Base-by-base conservation (phyloP, 2,888 invertebrate genomes). In the Calephelis perditalis region DNA sequence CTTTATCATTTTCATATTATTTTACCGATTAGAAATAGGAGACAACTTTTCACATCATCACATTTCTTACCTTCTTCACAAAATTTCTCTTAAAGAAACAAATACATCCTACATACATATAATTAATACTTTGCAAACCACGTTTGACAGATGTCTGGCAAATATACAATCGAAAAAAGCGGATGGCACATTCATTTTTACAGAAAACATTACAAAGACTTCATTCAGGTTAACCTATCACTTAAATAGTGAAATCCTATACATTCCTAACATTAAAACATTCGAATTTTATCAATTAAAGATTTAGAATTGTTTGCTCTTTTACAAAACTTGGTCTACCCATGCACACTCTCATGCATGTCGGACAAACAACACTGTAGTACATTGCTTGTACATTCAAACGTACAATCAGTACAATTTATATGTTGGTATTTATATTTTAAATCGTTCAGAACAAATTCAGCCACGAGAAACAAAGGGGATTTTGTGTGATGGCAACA, bases 111-210 rank as follows among this genome's bases (percentile, higher is more conserved):
- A 54, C 36, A 54, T 4, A 43, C 45, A 45, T 11, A 11, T 45
- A 11, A 45, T 45, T 9, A 54, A 26, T 35, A 54, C 7, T 54
- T 54, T 35, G 52, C 26, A 11, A 35, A 26, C 52, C 36, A 36
- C 52, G 52, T 36, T 54, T 36, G 11, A 63, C 57, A 43, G 60
- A 65, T 70, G 70, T 73, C 69, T 71, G 77, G 81, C 79, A 84
- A 70, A 84, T 86, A 76, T 86, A 86, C 84, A 88, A 76, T 75
- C 72, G 71, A 77, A 82, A 68, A 69, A 82, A 88, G 82, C 82
- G 79, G 85, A 89, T 89, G 89, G 89, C 88, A 89, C 88, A 86
- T 81, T 79, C 71, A 71, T 78, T 78, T 76, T 71, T 81, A 81
- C 78, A 82, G 77, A 78, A 72, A 75, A 75, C 71, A 73, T 68